These are phyloP conservation scores for Stenchaetothrips biformis DNA, from an alignment of 2,888 invertebrate species.

Conservation along the genomic window DNA sequence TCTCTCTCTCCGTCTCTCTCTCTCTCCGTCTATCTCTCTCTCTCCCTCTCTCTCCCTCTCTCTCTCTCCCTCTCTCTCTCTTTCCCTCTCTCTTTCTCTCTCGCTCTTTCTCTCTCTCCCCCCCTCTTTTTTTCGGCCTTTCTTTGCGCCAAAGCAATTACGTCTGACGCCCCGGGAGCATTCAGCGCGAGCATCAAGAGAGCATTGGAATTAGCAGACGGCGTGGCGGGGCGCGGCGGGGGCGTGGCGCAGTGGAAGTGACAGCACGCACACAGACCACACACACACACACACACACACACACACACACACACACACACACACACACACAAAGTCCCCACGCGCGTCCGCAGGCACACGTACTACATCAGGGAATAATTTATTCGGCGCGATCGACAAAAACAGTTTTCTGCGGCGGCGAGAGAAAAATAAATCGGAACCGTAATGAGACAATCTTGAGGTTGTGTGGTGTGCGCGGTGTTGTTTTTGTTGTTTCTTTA, in stretches of 20 bases:
- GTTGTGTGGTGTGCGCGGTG: too few species aligned
- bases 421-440: too few species aligned
- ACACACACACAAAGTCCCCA: not conserved
- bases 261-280: not conserved
- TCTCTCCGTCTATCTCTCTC: too few species aligned
- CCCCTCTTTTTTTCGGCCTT: not conserved
- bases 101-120: not conserved
- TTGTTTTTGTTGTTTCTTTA: too few species aligned
- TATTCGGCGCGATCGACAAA: too few species aligned
- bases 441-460: too few species aligned
- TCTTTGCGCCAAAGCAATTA: conserved; percentile 15
- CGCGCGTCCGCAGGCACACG: not conserved
- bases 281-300: conserved; percentile 9
- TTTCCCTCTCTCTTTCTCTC: not conserved
- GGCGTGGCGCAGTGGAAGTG: not conserved
- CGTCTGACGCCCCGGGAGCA: conserved; percentile 11
- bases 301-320: not conserved
- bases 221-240: not conserved
- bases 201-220: conserved; percentile 9
- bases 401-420: too few species aligned
- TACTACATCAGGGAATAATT: not conserved
- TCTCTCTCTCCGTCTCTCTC: not conserved
- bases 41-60: too few species aligned
- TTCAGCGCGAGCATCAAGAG: not conserved
- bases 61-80: not conserved